A percentile compares a stretch with the other conserved stretches of the same genome.
phyloP scores from a whole-genome alignment of 2,113 vertebrate species.

The Silurus glanis region DNA sequence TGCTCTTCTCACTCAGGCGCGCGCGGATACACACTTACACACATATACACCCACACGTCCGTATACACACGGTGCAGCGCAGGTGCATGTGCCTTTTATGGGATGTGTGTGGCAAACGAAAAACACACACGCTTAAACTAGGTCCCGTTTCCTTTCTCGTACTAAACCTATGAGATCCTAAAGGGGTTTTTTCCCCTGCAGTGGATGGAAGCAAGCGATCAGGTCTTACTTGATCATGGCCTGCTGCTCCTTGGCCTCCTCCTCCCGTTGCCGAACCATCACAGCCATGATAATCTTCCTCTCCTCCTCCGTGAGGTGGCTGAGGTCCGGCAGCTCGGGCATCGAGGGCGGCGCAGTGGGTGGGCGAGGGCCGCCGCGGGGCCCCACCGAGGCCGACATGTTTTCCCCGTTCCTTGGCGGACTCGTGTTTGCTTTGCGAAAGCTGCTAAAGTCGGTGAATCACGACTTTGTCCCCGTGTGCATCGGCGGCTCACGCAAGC shows the following conservation, averaged over 20 bases:
- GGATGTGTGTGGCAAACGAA: constrained; percentile 2
- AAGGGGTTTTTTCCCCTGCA: constrained; percentile 1
- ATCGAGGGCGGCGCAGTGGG: constrained; percentile 87
- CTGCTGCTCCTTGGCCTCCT: constrained; percentile 97
- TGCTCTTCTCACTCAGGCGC: background rate
- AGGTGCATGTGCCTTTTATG: constrained; percentile 32
- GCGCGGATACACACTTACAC: background rate
- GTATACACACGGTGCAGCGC: constrained; percentile 17
- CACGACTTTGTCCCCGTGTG: constrained; percentile 82
- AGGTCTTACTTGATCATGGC: constrained; percentile 95
- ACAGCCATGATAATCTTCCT: constrained; percentile 98
- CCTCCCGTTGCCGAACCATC: constrained; percentile 94
- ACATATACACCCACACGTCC: background rate
- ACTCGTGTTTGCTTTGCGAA: constrained; percentile 71
- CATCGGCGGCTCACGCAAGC: constrained; percentile 72
- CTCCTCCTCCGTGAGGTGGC: constrained; percentile 98
- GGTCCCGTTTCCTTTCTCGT: background rate
- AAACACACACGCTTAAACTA: background rate
- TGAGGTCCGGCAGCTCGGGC: constrained; percentile 94
- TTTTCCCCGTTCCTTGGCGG: constrained; percentile 72
- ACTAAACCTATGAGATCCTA: background rate
- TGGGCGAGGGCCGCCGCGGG: constrained; percentile 89
- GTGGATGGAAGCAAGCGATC: constrained; percentile 3
- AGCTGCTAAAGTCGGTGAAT: constrained; percentile 72
- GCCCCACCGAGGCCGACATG: constrained; percentile 93